These are phyloP conservation scores for Salminus brasiliensis DNA, from an alignment of 2,113 vertebrate species.

Conservation along the genomic window DNA sequence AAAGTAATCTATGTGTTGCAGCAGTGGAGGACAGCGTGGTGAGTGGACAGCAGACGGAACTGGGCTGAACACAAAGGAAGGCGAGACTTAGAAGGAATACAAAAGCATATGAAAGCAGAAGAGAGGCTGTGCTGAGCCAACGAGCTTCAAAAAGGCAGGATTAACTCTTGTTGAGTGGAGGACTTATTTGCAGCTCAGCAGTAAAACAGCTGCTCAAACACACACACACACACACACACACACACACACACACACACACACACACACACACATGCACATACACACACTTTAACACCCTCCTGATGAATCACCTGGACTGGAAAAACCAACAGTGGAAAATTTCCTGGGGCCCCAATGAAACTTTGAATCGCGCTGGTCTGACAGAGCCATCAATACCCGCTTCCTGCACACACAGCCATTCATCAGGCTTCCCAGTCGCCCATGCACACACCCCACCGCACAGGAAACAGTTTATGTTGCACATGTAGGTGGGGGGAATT, in stretches of 20 bases:
- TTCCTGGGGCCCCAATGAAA: constrained; percentile 70
- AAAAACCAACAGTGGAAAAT: constrained; percentile 83
- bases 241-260: constrained; percentile 15
- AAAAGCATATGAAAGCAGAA: constrained; percentile 32
- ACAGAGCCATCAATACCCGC: constrained; percentile 65
- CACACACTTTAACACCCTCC: constrained; percentile 62
- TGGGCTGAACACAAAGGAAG: not conserved
- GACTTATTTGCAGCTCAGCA: constrained; percentile 58
- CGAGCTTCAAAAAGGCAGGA: constrained; percentile 55
- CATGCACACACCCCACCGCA: constrained; percentile 27
- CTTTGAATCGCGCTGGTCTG: constrained; percentile 55
- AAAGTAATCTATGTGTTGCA: no score
- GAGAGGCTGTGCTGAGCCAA: constrained; percentile 54
- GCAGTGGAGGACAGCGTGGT: no score
- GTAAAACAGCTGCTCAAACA: constrained; percentile 63
- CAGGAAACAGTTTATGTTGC: constrained; percentile 10
- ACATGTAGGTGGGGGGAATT: not conserved
- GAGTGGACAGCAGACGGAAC: not conserved
- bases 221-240: constrained; percentile 53
- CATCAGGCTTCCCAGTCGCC: constrained; percentile 42
- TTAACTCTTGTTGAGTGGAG: constrained; percentile 63
- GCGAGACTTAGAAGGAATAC: not conserved
- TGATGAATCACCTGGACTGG: constrained; percentile 80
- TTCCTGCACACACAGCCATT: constrained; percentile 60
- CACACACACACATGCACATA: constrained; percentile 45